A percentile compares a stretch with the other conserved stretches of the same genome.
Conservation (phyloP, 2,113 vertebrate genomes). For the Oreochromis niloticus region DNA sequence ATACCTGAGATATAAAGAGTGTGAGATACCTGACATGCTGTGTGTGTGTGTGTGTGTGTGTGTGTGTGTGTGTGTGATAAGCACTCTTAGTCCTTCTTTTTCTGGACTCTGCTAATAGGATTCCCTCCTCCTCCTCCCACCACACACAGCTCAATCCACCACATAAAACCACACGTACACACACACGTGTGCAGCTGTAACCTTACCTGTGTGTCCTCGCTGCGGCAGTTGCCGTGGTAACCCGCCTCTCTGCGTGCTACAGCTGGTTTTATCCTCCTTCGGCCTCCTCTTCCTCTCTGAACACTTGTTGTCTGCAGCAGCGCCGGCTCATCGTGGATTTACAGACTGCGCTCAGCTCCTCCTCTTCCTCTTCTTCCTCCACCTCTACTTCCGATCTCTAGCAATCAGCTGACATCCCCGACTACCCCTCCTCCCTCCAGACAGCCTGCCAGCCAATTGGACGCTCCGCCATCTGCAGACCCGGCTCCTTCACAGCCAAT, state of each 20-base stretch:
- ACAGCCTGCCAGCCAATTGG: conserved; percentile 23
- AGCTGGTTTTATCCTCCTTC: neutral
- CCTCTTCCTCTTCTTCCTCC: neutral
- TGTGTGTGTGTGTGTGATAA: neutral
- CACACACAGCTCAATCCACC: conserved; percentile 31
- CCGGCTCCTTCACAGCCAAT: neutral
- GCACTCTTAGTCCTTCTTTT: conserved; percentile 48
- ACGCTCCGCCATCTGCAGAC: neutral
- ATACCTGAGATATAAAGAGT: neutral
- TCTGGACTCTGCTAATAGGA: conserved; percentile 60
- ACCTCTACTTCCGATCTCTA: neutral
- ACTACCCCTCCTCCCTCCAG: neutral
- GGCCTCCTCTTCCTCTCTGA: neutral
- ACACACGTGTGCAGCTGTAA: neutral
- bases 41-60: neutral
- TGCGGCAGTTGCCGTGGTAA: conserved; percentile 51
- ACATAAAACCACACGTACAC: neutral
- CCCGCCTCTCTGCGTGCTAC: neutral
- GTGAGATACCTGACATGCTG: neutral
- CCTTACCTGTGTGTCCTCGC: conserved; percentile 46
- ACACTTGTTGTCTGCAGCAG: conserved; percentile 58
- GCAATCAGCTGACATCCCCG: conserved; percentile 4
- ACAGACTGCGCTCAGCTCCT: conserved; percentile 3
- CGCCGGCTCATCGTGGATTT: conserved; percentile 51
- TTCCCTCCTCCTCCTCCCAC: conserved; percentile 15